Conservation (phyloP, 2,888 invertebrate species). For the Euproctis similis region DNA sequence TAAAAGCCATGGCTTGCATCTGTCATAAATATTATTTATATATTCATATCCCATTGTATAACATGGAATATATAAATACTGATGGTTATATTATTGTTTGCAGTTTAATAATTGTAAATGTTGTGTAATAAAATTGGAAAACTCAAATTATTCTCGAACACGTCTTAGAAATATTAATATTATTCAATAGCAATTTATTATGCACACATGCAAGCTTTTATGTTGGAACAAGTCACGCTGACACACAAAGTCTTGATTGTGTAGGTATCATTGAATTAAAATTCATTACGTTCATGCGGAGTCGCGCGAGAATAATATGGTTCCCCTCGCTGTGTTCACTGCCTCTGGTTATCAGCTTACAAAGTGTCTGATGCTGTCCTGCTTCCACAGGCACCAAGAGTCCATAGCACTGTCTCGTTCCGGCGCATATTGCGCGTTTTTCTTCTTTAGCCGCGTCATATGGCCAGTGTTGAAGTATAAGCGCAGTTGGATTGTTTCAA, state of each 20-base stretch:
- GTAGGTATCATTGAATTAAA: constrained; percentile 68
- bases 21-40: no score
- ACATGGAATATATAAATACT: no score
- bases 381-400: constrained; percentile 49
- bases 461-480: constrained; percentile 58
- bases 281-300: constrained; percentile 73
- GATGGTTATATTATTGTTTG: no score
- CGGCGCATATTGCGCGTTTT: constrained; percentile 70
- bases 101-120: no score
- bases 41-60: no score
- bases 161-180: constrained; percentile 8
- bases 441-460: constrained; percentile 74
- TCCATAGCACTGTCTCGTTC: constrained; percentile 56
- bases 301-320: constrained; percentile 71
- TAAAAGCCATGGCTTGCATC: no score
- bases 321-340: constrained; percentile 70
- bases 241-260: constrained; percentile 45
- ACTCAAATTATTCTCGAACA: constrained; percentile 33
- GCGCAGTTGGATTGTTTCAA: constrained; percentile 49
- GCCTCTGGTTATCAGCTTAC: constrained; percentile 75
- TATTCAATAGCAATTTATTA: constrained; percentile 12
- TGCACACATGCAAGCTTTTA: constrained; percentile 33
- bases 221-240: constrained; percentile 46
- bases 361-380: constrained; percentile 66
- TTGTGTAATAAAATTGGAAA: no score